phyloP scores from a whole-genome alignment of 2,888 invertebrate species.

The Tetranychus truncatus region DNA sequence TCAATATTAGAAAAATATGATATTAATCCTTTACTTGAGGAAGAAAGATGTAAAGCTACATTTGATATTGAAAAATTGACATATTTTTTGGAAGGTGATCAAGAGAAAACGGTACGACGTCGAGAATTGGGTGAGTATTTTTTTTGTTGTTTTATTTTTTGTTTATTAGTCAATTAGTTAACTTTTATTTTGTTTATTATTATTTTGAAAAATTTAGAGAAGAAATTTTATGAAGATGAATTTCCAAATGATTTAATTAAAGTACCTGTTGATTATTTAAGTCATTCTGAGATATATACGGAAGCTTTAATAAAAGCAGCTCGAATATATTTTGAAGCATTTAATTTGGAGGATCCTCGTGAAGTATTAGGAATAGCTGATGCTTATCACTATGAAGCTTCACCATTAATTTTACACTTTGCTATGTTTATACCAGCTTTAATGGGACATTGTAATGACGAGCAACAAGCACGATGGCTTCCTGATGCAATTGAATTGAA shows the following conservation, averaged over 20 bases:
- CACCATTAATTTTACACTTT: constrained; percentile 56
- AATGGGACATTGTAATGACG: constrained; percentile 67
- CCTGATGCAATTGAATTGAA: constrained; percentile 58
- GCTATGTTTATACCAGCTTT: constrained; percentile 82
- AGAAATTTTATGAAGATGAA: constrained; percentile 44
- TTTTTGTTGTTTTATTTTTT: background rate
- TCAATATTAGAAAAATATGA: constrained; percentile 6
- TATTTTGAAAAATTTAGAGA: constrained; percentile 33
- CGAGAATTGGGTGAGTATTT: constrained; percentile 41
- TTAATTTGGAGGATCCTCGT: constrained; percentile 26
- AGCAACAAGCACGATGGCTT: constrained; percentile 76
- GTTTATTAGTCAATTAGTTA: background rate
- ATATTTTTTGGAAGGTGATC: constrained; percentile 56
- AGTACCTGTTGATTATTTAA: constrained; percentile 52
- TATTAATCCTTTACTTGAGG: constrained; percentile 24
- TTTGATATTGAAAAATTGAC: constrained; percentile 48
- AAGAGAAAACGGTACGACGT: constrained; percentile 46
- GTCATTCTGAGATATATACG: constrained; percentile 48
- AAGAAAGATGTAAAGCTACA: constrained; percentile 30
- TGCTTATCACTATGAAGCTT: constrained; percentile 26
- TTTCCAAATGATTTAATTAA: constrained; percentile 41
- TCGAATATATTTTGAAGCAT: constrained; percentile 25
- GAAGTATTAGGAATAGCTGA: constrained; percentile 26
- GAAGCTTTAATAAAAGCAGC: constrained; percentile 24
- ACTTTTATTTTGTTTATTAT: background rate